Base-by-base conservation (phyloP, 2,888 invertebrate species). In the Synergus gifuensis region DNA sequence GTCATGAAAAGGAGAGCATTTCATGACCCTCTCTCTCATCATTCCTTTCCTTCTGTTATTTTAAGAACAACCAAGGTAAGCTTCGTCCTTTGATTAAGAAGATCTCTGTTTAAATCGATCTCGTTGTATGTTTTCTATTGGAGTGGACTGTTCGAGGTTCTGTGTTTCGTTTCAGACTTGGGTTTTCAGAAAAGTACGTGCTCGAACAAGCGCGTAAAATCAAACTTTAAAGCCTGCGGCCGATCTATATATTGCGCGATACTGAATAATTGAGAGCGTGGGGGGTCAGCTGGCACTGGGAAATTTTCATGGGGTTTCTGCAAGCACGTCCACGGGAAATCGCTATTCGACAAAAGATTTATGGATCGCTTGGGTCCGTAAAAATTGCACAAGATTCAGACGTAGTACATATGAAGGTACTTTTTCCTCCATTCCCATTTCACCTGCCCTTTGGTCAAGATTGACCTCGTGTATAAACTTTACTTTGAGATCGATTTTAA, bases 21-120 rank as follows among this genome's bases (percentile, higher is more conserved):
- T 28, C 3, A 28, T 28, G 28, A 28, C 3, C 3, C 28, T 28
- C 28, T 28, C 3, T 28, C 28, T 28, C 28, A 28, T n/a, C 3
- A 2, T 18, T 9, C n/a, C 54, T n/a, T 18, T 3, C 2, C 54
- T 16, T 54, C 9, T 54, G 16, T n/a, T 54, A 9, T 54, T n/a
- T 54, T 9, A 54, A 9, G 8, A 9, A 2, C 54, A n/a, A n/a
- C 9, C 9, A 42, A 42, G n/a, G 83, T 84, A 86, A 86, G 86
- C 83, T 79, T 85, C 84, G 86, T 87, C 86, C 89, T 88, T 90
- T 91, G 91, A 91, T 91, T 91, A 90, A 90, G 89, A 89, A 90
- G 90, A 91, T 91, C 90, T 86, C 89, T 90, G 90, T 90, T 91
- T 88, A 91, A 91, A 91, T 86, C 85, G 84, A 87, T 86, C 85